These are phyloP conservation scores for Catagonus wagneri DNA, from an alignment of 2,113 vertebrate genomes.

Conservation along the genomic window DNA sequence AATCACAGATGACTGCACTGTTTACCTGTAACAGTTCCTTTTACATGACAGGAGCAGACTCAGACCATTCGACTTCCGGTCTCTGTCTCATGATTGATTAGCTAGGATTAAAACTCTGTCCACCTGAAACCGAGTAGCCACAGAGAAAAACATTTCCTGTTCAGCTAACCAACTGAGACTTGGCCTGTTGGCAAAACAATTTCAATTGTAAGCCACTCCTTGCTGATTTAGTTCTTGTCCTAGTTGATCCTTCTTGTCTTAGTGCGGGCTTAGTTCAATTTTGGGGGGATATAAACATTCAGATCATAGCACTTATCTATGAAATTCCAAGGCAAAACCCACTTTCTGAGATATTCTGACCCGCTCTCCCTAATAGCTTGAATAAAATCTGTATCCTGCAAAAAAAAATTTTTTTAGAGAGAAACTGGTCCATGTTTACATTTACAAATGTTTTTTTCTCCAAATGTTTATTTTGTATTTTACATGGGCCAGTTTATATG, in stretches of 20 bases:
- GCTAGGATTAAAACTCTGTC: not conserved
- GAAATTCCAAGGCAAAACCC: not conserved
- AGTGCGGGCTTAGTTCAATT: not conserved
- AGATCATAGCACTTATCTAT: not conserved
- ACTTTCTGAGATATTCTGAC: not conserved
- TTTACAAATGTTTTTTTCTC: no score
- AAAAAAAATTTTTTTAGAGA: no score
- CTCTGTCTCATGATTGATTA: not conserved
- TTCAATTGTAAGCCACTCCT: not conserved
- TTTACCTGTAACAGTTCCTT: not conserved
- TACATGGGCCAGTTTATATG: no score
- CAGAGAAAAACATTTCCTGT: not conserved
- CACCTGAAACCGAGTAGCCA: not conserved
- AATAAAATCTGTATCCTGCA: not conserved
- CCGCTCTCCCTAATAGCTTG: not conserved
- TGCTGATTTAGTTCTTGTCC: no score
- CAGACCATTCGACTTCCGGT: not conserved
- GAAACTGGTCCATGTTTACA: no score
- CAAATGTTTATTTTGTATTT: no score
- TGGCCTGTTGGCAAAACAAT: not conserved
- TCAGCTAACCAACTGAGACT: not conserved
- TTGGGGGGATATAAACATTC: not conserved
- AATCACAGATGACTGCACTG: not conserved
- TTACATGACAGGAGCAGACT: not conserved
- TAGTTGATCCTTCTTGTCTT: not conserved